These are phyloP conservation scores for Proales similis DNA, from an alignment of 1,140 invertebrate species.

Conservation along the genomic window DNA sequence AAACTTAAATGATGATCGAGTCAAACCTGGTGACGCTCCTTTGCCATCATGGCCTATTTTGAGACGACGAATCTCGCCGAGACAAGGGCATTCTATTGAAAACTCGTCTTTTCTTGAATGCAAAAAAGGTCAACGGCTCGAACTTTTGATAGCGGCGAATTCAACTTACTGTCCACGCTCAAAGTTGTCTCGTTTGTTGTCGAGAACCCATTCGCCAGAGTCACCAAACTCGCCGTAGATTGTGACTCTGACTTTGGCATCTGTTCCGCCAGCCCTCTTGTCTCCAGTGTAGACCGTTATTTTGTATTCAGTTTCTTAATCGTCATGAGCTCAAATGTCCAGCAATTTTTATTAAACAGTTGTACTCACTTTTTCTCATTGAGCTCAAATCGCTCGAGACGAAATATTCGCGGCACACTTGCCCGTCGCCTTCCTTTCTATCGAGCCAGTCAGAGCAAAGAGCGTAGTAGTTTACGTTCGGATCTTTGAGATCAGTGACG, in stretches of 20 bases:
- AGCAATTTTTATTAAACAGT: neutral
- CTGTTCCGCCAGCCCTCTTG: conserved; percentile 52
- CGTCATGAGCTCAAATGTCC: conserved; percentile 37
- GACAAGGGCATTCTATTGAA: conserved; percentile 44
- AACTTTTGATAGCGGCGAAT: neutral
- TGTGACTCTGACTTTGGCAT: conserved; percentile 51
- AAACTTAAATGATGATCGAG: conserved; percentile 43
- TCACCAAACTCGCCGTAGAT: conserved; percentile 49
- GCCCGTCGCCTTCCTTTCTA: conserved; percentile 49
- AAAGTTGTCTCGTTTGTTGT: conserved; percentile 41
- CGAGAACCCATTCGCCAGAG: conserved; percentile 16
- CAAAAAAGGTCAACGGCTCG: conserved; percentile 20
- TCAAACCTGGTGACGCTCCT: conserved; percentile 48
- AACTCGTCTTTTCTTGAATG: conserved; percentile 52
- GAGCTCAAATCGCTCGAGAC: conserved; percentile 49
- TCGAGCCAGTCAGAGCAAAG: conserved; percentile 52
- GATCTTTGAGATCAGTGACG: conserved; percentile 48
- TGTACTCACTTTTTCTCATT: conserved; percentile 45
- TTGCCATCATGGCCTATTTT: conserved; percentile 51
- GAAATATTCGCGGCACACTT: conserved; percentile 46
- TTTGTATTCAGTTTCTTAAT: conserved; percentile 44
- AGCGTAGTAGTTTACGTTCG: conserved; percentile 52
- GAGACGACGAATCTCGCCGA: conserved; percentile 48
- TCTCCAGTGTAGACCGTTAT: conserved; percentile 53
- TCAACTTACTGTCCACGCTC: conserved; percentile 51